Evolutionary conservation across 1,140 invertebrate genomes (phyloP), one percentile per base, ranked within the genome.

Genomic region (Pseudomyrmex dendroicus): DNA sequence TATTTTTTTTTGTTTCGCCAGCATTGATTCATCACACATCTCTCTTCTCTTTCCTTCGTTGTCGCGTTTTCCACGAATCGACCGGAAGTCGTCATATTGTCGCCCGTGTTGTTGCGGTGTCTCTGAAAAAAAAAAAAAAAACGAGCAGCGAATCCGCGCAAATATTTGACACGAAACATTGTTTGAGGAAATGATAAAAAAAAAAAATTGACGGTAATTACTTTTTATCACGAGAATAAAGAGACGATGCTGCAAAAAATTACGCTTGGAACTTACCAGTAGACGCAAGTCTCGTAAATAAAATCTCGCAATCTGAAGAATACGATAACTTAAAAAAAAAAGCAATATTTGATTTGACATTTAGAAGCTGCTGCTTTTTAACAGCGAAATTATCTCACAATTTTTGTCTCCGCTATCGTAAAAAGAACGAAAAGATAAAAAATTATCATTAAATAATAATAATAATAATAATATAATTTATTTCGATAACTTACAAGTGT

Each of bases 51-150:
- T 66, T 20, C 82, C 82, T 68, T 25, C 25, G 25, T 25, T 25
- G 73, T 73, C 73, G 35, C 25, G 50, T 59, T 86, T 88, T 88
- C 87, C 83, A 76, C 73, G 87, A 88, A 88, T 70, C 86, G 82
- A 20, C 87, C 87, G 87, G 87, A 88, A 88, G 83, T 85, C 74
- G 80, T 88, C 72, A 62, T 82, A 76, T 83, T 83, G 64, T 25
- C 64, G 35, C 22, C 15, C 50, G 57, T 50, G 62, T 25, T 57
- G 67, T 46, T 25, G 25, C 25, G 0, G 25, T 25, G 25, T 25
- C 25, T 25, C 25, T 13, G n/a, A 12, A 50, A 74, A 63, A 35
- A 46, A 22, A 22, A 22, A 22, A 22, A 17, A 63, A 74, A 57
- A 25, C 5, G 35, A 59, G n/a, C 57, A 22, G 4, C 50, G 20